Evolutionary conservation across 2,888 invertebrate genomes (phyloP), one percentile per base, ranked within the genome.

Genomic region (Galeruca laticollis): DNA sequence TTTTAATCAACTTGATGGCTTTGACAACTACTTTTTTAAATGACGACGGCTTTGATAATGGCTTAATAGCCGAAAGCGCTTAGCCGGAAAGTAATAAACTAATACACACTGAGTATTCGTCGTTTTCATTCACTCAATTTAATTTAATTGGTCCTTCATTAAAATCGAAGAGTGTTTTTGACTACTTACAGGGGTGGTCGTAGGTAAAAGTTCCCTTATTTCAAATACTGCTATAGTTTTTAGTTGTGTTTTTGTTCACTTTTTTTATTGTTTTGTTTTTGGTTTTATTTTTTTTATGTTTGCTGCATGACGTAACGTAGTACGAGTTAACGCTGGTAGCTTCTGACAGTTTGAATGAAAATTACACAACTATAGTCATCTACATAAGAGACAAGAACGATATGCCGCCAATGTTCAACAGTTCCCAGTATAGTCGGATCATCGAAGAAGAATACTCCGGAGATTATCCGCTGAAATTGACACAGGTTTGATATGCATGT

Each of bases 281-380:
- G 68, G 56, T 62, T 62, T 52, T 73, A 70, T 60, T 74, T 73
- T 74, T 80, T 79, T 76, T 78, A 75, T 81, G 77, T 80, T 80
- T 85, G 82, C 87, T 87, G 88, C 88, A 88, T 88, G 87, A 65
- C 73, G 83, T 89, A 94, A 62, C 73, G 83, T 89, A 94, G 93
- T 95, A 94, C 88, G 93, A 94, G 87, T 89, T 95, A 88, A 93
- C 93, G 85, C 90, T 94, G 89, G 94, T 95, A 84, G 94, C 94
- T 73, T 95, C 96, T 76, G 94, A 95, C 87, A 94, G 95, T 84
- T 90, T 94, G 86, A 94, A 94, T 89, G 96, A 96, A 87, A 94
- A 94, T 88, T 91, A 90, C 80, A 95, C 95, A 78, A 91, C 90
- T 72, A 93, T 96, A 78, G 90, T 94, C 81, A 92, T 96, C 80